Evolutionary conservation across 2,888 invertebrate species (phyloP), one percentile per base, ranked within the genome.

Genomic region (Automeris io): DNA sequence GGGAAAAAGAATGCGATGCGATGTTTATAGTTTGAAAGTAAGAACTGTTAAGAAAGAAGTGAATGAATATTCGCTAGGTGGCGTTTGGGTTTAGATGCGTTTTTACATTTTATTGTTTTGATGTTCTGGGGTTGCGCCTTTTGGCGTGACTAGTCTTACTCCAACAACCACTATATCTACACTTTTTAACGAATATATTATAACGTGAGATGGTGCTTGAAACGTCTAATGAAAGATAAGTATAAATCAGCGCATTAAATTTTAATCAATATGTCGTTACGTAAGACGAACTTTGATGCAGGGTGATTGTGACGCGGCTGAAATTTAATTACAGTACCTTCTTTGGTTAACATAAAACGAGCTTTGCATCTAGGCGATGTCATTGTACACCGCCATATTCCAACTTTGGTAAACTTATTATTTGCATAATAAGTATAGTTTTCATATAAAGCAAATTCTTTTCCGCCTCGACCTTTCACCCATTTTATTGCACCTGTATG

Each of bases 341-440:
- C 21, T 2, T 16, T 12, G 11, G 19, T 18, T 11, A 36, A n/a
- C 7, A 21, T 36, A 18, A 40, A 40, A 8, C 36, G 26, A 6
- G 40, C 40, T 19, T 33, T 40, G 21, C 40, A 40, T 3, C 19
- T 12, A 3, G 36, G 31, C 2, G 35, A 35, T 5, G 40, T 41
- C 16, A 37, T 35, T 5, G 49, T 47, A 24, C 51, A 51, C 2
- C 49, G 34, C 53, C 49, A 49, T 16, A 25, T 25, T 6, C 16
- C 19, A 3, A 8, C 29, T 6, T 8, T 35, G 1, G 22, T 31
- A 7, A 21, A 22, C 16, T 22, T 34, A 22, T 24, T 41, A 9
- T 34, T 35, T n/a, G 41, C 41, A 25, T 37, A 47, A 35, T 42
- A 53, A 1, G 47, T 42, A 31, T 39, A 49, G 7, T 41, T 36